Percentiles rank a stretch among this genome's conserved stretches.
These are phyloP conservation scores for Andrena fulva DNA, from an alignment of 2,888 invertebrate genomes.

Conservation along the genomic window DNA sequence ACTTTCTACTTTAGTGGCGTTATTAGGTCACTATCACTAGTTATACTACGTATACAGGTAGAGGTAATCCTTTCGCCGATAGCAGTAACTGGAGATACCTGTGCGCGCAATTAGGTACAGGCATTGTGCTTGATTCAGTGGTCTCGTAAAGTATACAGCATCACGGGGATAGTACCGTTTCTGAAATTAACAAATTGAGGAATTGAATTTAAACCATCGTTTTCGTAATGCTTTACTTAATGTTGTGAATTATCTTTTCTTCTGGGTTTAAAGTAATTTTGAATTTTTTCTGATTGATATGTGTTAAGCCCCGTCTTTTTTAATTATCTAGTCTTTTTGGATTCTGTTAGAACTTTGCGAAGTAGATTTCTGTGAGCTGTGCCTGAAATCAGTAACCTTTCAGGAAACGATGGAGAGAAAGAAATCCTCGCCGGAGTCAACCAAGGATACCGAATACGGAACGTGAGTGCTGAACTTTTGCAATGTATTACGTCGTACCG, in stretches of 20 bases:
- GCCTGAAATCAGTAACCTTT: constrained; percentile 38
- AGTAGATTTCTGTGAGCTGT: constrained; percentile 5
- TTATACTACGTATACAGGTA: neutral
- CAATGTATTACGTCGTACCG: neutral
- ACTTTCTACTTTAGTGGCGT: constrained; percentile 53
- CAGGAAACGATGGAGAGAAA: constrained; percentile 70
- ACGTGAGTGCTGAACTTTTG: constrained; percentile 59
- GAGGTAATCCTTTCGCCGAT: constrained; percentile 10
- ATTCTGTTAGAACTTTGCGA: neutral
- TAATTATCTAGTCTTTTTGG: neutral
- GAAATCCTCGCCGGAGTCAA: constrained; percentile 57
- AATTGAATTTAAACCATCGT: too few relatives aligned
- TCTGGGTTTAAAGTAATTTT: too few relatives aligned
- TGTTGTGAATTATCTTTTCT: too few relatives aligned
- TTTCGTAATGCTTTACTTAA: too few relatives aligned
- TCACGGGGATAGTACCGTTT: too few relatives aligned
- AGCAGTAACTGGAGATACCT: neutral
- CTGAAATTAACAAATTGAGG: too few relatives aligned
- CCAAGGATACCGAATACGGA: constrained; percentile 68
- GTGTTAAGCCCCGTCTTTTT: neutral
- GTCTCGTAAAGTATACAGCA: neutral
- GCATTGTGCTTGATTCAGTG: neutral
- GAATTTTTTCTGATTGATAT: too few relatives aligned
- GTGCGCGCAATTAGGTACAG: neutral
- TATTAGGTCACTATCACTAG: constrained; percentile 32